phyloP scores from a whole-genome alignment of 1,140 invertebrate genomes.

The Brachionus plicatilis region DNA sequence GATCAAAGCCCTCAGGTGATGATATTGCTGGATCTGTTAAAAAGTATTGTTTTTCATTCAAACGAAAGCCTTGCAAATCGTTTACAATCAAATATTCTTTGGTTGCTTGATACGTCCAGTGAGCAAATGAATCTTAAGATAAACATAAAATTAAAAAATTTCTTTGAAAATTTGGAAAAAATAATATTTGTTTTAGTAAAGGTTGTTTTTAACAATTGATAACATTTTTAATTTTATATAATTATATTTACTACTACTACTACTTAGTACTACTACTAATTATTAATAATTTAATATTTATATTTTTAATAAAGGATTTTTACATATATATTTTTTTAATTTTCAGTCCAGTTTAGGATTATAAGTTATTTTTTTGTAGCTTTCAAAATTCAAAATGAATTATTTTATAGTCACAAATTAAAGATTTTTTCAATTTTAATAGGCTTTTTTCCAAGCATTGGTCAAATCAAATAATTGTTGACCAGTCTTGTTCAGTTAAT shows the following conservation, averaged over 20 bases:
- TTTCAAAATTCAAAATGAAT: not conserved
- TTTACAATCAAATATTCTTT: not conserved
- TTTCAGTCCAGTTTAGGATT: not conserved
- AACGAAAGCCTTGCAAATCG: constrained; percentile 12
- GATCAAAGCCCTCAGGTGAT: not conserved
- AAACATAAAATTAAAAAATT: not conserved
- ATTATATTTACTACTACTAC: too few relatives aligned
- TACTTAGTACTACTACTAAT: too few relatives aligned
- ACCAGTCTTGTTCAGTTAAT: too few relatives aligned
- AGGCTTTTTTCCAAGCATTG: not conserved
- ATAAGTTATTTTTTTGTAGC: not conserved
- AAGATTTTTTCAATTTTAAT: too few relatives aligned
- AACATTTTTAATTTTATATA: too few relatives aligned
- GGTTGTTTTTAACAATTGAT: not conserved
- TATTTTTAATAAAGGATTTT: not conserved
- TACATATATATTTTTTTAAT: not conserved
- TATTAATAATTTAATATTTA: too few relatives aligned
- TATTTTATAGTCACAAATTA: not conserved
- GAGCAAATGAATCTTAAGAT: not conserved
- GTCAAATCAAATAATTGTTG: too few relatives aligned
- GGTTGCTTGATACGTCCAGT: constrained; percentile 20
- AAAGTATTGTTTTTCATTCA: not conserved
- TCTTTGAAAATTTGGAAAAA: not conserved
- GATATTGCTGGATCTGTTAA: constrained; percentile 11
- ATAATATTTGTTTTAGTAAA: not conserved